Percentiles rank a stretch among this genome's conserved stretches.
These are phyloP conservation scores for Machimus rusticus DNA, from an alignment of 2,888 invertebrate species.

Conservation along the genomic window DNA sequence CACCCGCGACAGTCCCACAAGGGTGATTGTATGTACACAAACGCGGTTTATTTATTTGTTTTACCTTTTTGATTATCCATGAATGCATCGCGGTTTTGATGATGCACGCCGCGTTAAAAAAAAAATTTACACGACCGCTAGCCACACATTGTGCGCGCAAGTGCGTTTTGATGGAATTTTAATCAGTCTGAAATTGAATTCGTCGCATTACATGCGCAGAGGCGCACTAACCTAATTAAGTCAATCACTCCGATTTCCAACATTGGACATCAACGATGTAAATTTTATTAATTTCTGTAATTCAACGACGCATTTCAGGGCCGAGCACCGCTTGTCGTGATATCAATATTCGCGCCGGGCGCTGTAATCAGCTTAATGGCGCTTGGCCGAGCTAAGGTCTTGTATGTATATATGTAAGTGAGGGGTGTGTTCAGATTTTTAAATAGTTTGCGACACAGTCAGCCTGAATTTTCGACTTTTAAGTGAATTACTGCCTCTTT, in stretches of 20 bases:
- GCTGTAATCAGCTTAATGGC: background rate
- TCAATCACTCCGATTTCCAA: slow-evolving; percentile 4
- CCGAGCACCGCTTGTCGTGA: background rate
- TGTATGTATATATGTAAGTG: background rate
- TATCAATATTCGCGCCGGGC: background rate
- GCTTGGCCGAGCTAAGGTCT: background rate
- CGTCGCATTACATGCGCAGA: background rate
- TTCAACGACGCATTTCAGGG: background rate
- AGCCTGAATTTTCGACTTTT: background rate
- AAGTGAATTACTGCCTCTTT: background rate
- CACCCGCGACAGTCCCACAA: background rate
- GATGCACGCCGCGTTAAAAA: background rate
- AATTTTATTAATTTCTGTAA: slow-evolving; percentile 11
- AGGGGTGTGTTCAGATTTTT: background rate
- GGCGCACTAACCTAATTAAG: slow-evolving; percentile 32
- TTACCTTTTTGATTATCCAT: background rate
- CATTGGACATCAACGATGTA: background rate
- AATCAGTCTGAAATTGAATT: slow-evolving; percentile 29
- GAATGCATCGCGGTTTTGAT: background rate
- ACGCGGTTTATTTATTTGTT: background rate
- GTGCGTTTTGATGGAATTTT: background rate
- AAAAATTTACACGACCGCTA: background rate
- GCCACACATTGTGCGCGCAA: background rate
- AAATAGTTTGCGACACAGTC: background rate
- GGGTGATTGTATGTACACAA: background rate